phyloP scores from a whole-genome alignment of 2,888 invertebrate species.

The Tricholauxania praeusta region DNA sequence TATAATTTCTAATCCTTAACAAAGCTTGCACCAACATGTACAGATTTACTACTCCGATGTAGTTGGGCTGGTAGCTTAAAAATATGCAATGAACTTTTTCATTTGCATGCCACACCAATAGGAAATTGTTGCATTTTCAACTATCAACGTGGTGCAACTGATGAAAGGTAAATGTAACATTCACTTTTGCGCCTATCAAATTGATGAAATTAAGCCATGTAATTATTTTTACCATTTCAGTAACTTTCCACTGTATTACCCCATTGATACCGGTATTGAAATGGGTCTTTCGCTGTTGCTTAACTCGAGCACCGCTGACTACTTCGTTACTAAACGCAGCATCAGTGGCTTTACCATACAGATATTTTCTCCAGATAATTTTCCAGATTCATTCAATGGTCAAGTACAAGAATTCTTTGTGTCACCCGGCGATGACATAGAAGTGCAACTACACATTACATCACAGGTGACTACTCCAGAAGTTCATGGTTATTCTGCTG shows the following conservation, averaged over 20 bases:
- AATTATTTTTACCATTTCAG: not conserved
- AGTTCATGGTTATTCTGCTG: slow-evolving; percentile 45
- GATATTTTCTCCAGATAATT: slow-evolving; percentile 50
- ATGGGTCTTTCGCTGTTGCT: slow-evolving; percentile 51
- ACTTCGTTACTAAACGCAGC: slow-evolving; percentile 48
- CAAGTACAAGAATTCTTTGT: slow-evolving; percentile 48
- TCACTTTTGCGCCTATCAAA: not conserved
- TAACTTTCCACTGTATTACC: slow-evolving; percentile 23
- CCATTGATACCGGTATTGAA: slow-evolving; percentile 40
- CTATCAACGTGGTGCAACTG: slow-evolving; percentile 41
- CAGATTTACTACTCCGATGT: slow-evolving; percentile 53
- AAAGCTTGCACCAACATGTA: slow-evolving; percentile 56
- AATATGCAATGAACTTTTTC: slow-evolving; percentile 54
- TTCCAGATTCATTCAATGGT: slow-evolving; percentile 48
- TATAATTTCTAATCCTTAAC: not conserved
- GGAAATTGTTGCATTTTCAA: slow-evolving; percentile 59
- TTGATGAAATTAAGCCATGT: not conserved
- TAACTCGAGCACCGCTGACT: slow-evolving; percentile 54
- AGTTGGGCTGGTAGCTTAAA: slow-evolving; percentile 43
- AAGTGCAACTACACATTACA: slow-evolving; percentile 46
- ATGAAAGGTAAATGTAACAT: slow-evolving; percentile 26
- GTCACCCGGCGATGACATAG: slow-evolving; percentile 47
- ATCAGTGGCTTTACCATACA: slow-evolving; percentile 51
- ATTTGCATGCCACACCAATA: slow-evolving; percentile 38
- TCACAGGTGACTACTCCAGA: slow-evolving; percentile 47